phyloP scores from a whole-genome alignment of 2,888 invertebrate species.

The Lepetodrilus schrolli region DNA sequence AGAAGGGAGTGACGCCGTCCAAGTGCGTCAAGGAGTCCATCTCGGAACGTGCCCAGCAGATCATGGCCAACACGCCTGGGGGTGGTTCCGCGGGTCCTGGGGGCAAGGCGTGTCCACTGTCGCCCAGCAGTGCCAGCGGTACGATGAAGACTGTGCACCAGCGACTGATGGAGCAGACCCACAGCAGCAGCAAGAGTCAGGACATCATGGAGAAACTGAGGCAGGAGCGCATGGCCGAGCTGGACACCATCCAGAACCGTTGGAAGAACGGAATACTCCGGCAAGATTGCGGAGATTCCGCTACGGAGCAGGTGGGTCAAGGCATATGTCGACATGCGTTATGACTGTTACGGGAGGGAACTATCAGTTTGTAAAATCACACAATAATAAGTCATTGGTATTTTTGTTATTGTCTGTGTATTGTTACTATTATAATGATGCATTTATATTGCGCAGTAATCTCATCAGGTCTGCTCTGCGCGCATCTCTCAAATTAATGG shows the following conservation, averaged over 20 bases:
- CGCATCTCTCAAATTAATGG: too few relatives aligned
- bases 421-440: too few relatives aligned
- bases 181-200: conserved; percentile 61
- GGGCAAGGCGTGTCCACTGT: conserved; percentile 32
- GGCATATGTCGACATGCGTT: too few relatives aligned
- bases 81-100: conserved; percentile 17
- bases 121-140: conserved; percentile 60
- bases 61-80: conserved; percentile 37
- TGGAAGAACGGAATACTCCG: conserved; percentile 70
- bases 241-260: conserved; percentile 70
- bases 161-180: conserved; percentile 64
- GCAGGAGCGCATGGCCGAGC: conserved; percentile 71
- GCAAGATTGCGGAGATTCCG: conserved; percentile 33
- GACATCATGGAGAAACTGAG: conserved; percentile 69
- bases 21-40: conserved; percentile 62
- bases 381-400: too few relatives aligned
- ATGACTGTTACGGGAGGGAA: too few relatives aligned
- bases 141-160: conserved; percentile 72
- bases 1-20: conserved; percentile 46
- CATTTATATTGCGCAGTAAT: too few relatives aligned
- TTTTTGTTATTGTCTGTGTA: too few relatives aligned
- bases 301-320: not conserved
- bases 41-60: conserved; percentile 53
- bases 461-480: too few relatives aligned
- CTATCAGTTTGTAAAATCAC: too few relatives aligned